Conservation (phyloP, 1,140 invertebrate species). For the Drosophila busckii region DNA sequence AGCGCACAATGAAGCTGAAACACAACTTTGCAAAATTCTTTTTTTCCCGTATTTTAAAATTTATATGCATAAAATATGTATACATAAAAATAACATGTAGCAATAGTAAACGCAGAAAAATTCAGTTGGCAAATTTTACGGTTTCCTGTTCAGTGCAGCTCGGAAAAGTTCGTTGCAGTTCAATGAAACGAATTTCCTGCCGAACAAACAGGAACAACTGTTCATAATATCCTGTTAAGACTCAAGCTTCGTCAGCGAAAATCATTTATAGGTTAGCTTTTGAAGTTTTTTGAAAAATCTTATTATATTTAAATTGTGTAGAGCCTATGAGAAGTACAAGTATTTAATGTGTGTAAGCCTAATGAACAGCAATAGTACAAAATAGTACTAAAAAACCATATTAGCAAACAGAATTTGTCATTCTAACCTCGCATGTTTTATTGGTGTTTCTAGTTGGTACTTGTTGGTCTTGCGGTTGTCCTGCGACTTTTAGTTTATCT, state of each 20-base stretch:
- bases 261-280: too few species aligned
- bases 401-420: background rate
- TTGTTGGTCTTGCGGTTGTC: constrained; percentile 7
- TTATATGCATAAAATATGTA: background rate
- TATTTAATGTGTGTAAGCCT: too few species aligned
- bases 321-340: too few species aligned
- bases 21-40: too few species aligned
- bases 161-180: constrained; percentile 13
- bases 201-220: constrained; percentile 29
- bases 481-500: constrained; percentile 1
- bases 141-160: constrained; percentile 11
- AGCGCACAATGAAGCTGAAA: constrained; percentile 4
- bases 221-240: constrained; percentile 32
- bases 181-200: constrained; percentile 30
- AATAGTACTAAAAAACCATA: too few species aligned
- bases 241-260: too few species aligned
- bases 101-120: constrained; percentile 13
- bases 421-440: background rate
- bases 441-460: background rate
- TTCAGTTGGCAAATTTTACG: constrained; percentile 8
- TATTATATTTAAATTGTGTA: too few species aligned
- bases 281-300: too few species aligned
- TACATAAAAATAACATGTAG: background rate
- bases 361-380: too few species aligned
- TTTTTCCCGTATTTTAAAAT: constrained; percentile 14